Conservation (phyloP, 2,888 invertebrate species). For the Pyralis farinalis region DNA sequence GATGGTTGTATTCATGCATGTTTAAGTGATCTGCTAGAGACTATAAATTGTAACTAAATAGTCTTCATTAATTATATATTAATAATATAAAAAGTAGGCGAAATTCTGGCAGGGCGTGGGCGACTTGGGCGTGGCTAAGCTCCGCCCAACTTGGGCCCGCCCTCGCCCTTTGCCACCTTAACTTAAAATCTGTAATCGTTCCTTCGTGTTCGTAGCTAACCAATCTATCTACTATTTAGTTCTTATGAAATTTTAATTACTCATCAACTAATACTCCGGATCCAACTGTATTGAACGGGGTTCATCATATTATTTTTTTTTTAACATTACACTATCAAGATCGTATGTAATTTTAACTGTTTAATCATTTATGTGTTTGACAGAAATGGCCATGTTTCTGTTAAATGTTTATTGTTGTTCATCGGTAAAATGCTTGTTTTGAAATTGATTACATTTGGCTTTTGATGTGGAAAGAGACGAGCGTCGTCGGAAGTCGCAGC, state of each 20-base stretch:
- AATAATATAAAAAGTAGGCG: conserved; percentile 42
- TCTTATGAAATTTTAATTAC: too few species aligned
- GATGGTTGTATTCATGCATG: too few species aligned
- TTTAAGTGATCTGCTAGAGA: too few species aligned
- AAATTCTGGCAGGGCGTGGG: conserved; percentile 68
- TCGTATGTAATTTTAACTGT: too few species aligned
- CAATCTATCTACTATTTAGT: conserved; percentile 33
- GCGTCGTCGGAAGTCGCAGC: conserved; percentile 53
- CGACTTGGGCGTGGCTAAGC: conserved; percentile 68
- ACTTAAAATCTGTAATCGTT: conserved; percentile 56
- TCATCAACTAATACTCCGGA: too few species aligned
- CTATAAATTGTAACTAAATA: too few species aligned
- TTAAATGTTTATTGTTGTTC: neutral
- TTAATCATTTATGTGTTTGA: too few species aligned
- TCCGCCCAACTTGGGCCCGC: conserved; percentile 71
- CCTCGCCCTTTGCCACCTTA: conserved; percentile 75
- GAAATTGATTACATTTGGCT: conserved; percentile 61
- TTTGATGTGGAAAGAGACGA: conserved; percentile 64
- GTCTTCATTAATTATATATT: neutral
- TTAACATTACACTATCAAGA: too few species aligned
- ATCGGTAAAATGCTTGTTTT: conserved; percentile 27
- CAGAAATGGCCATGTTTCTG: too few species aligned
- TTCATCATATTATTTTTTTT: too few species aligned
- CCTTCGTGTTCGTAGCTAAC: conserved; percentile 47
- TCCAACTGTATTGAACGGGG: too few species aligned